Evolutionary conservation across 2,888 invertebrate species (phyloP).

Genomic region (Thelaira solivaga): DNA sequence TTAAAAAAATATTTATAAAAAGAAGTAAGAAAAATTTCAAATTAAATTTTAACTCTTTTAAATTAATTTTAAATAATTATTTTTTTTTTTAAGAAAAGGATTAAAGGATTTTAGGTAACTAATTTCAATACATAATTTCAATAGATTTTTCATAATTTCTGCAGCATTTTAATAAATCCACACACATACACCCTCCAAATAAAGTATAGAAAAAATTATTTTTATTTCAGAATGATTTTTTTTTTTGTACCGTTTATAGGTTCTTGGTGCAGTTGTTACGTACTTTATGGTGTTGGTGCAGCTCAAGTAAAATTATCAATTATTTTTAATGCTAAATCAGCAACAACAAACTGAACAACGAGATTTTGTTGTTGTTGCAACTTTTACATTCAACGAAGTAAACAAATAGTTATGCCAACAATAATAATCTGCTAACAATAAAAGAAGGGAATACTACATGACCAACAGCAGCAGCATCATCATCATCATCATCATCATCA

Average conservation of each 20-base stretch:
- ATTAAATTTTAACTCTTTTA: too few relatives aligned
- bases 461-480: background rate
- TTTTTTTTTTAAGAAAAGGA: too few relatives aligned
- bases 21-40: too few relatives aligned
- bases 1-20: too few relatives aligned
- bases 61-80: too few relatives aligned
- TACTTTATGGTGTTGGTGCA: constrained; percentile 95
- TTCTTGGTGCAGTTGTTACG: constrained; percentile 90
- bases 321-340: constrained; percentile 16
- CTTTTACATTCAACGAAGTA: constrained; percentile 23
- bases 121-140: too few relatives aligned
- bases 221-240: background rate
- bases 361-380: background rate
- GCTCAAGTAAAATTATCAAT: constrained; percentile 81
- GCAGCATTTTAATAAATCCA: too few relatives aligned
- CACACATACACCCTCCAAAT: background rate
- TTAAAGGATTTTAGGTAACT: too few relatives aligned
- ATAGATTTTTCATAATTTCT: too few relatives aligned
- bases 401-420: constrained; percentile 21
- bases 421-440: constrained; percentile 25
- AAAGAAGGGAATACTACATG: background rate
- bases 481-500: too few relatives aligned
- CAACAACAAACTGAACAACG: constrained; percentile 5
- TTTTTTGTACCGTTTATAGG: constrained; percentile 78
- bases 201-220: background rate